These are phyloP conservation scores for Cassiopea andromeda DNA, from an alignment of 30 jellyfish, hydroid and myxozoan species.

Conservation along the genomic window DNA sequence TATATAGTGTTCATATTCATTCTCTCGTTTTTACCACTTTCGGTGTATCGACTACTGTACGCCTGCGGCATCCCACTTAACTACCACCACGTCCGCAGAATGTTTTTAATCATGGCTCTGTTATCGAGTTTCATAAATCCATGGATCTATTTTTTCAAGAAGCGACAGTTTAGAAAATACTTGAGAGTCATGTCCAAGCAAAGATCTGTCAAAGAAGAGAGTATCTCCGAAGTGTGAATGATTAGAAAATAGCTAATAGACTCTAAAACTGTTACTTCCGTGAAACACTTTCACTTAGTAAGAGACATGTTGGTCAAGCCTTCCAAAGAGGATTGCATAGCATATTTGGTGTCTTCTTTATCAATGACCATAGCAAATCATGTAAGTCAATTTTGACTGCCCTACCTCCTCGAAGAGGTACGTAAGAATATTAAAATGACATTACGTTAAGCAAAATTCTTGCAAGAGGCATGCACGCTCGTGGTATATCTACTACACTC, in stretches of 20 bases:
- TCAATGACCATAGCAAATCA: no score
- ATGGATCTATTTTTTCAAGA: constrained; percentile 52
- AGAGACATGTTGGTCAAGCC: no score
- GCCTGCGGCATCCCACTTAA: not conserved
- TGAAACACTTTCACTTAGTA: no score
- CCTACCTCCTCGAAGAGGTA: no score
- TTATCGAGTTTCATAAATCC: constrained; percentile 59
- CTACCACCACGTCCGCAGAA: not conserved
- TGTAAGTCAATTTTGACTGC: no score
- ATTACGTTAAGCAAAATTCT: no score
- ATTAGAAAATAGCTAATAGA: not conserved
- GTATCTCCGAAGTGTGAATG: not conserved
- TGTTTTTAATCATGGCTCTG: constrained; percentile 28
- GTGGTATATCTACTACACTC: no score
- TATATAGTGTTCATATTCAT: constrained; percentile 40
- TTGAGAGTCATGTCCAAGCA: not conserved
- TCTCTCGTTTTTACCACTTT: constrained; percentile 39
- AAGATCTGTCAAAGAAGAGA: not conserved
- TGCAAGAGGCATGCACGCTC: no score
- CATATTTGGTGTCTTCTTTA: no score
- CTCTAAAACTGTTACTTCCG: not conserved
- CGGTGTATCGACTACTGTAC: constrained; percentile 33
- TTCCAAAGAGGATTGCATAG: no score
- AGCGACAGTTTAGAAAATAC: constrained; percentile 32
- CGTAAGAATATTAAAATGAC: no score